Evolutionary conservation across 2,113 vertebrate genomes (phyloP), one percentile per base, ranked within the genome.

Genomic region (Elachura formosa): DNA sequence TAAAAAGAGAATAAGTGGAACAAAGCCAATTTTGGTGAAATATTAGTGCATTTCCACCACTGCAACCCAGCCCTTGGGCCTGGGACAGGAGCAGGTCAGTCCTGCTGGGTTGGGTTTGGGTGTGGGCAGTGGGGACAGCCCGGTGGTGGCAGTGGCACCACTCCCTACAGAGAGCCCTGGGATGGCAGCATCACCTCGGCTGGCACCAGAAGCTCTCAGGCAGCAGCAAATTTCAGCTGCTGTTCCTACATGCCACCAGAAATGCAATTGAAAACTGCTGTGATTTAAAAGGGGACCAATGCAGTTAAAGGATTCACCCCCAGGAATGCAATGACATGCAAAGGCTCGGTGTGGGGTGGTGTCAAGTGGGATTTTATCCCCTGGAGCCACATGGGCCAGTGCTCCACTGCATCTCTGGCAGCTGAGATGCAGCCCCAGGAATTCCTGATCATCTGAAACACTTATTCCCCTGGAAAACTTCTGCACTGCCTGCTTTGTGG

Each of bases 71-170:
- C 5, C 55, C 12, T 15, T 5, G 59, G 33, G 9, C 15, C 21
- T 52, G 58, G 19, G 26, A 6, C 20, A 17, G 38, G 11, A 22
- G 2, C 0, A n/a, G 63, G 59, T 66, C 34, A 46, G n/a, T n/a
- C 8, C 28, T 20, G 22, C 24, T 33, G 38, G 52, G 54, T 33
- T 43, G 52, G 25, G 24, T 13, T 54, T 63, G 54, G 25, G 31
- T 56, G 58, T 33, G 43, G 17, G 25, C 1, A 7, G 29, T 17
- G 51, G n/a, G 64, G 69, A 81, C 11, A 15, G 11, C 40, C 18
- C 18, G 0, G 2, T 2, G 15, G 49, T 8, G 19, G 16, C 36
- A 45, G 24, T 3, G 10, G 24, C 24, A 10, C 6, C 0, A 2
- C 36, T 66, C 6, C 0, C 28, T 19, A 12, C 17, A 18, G 28